Percentiles rank a stretch among this genome's conserved stretches.
These are phyloP conservation scores for Pipistrellus nathusii DNA, from an alignment of 2,797 vertebrate species.

Conservation along the genomic window DNA sequence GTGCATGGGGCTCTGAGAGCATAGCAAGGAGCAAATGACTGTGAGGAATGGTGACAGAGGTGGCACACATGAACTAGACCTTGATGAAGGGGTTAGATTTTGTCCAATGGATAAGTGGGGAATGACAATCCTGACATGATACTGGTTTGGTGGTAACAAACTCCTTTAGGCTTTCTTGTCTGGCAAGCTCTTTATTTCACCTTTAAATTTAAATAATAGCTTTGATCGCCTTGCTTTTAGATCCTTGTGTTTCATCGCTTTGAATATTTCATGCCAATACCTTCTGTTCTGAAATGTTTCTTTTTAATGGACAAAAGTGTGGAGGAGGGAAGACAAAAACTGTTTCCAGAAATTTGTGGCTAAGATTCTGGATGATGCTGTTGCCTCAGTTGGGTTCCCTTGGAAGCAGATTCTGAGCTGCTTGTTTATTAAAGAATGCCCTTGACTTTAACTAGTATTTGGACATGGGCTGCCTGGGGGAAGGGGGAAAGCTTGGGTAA, in stretches of 20 bases:
- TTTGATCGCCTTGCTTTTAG: too few relatives aligned
- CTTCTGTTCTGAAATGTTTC: too few relatives aligned
- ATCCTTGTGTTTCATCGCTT: too few relatives aligned
- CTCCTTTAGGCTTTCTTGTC: too few relatives aligned
- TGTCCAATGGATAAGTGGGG: not conserved
- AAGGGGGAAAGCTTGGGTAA: not conserved
- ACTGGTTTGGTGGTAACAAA: too few relatives aligned
- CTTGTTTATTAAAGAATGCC: not conserved
- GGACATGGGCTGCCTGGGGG: not conserved
- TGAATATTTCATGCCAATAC: too few relatives aligned
- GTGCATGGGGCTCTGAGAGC: not conserved
- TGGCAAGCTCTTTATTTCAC: too few relatives aligned
- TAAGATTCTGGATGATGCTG: not conserved
- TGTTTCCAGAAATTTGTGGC: too few relatives aligned
- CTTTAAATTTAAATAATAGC: too few relatives aligned
- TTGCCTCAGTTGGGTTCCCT: not conserved
- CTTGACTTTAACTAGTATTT: not conserved
- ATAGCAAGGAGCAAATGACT: not conserved
- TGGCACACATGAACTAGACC: not conserved
- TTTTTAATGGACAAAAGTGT: accelerated
- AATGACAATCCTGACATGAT: not conserved
- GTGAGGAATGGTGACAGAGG: not conserved
- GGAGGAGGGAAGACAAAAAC: not conserved
- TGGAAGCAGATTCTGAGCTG: not conserved
- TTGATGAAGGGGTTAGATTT: not conserved